phyloP scores from a whole-genome alignment of 2,797 vertebrate genomes.

The Salmo trutta region DNA sequence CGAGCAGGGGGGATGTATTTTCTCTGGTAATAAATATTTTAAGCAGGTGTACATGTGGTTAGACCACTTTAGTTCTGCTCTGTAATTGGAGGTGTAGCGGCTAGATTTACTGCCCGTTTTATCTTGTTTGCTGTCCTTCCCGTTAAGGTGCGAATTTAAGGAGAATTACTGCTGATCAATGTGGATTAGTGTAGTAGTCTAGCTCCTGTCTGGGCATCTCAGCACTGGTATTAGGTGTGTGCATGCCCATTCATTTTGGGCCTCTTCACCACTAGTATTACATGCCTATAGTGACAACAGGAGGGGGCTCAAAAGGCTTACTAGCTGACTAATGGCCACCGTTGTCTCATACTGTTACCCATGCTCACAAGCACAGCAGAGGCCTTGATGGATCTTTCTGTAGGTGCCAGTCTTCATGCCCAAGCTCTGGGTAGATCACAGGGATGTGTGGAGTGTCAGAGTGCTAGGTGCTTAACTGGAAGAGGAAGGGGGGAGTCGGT shows the following conservation, averaged over 20 bases:
- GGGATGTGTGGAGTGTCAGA: slow-evolving; percentile 7
- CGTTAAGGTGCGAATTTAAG: slow-evolving; percentile 46
- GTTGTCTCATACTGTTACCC: slow-evolving; percentile 36
- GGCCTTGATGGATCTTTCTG: slow-evolving; percentile 48
- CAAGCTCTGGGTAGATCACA: slow-evolving; percentile 48
- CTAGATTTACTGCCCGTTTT: slow-evolving; percentile 46
- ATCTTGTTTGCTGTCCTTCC: slow-evolving; percentile 49
- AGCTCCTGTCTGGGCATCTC: slow-evolving; percentile 10
- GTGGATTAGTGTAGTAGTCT: slow-evolving; percentile 55
- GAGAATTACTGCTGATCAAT: slow-evolving; percentile 41
- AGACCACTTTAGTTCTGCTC: slow-evolving; percentile 31
- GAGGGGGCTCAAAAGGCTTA: slow-evolving; percentile 17
- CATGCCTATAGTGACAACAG: slow-evolving; percentile 44
- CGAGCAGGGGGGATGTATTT: slow-evolving; percentile 26
- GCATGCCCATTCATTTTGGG: not conserved
- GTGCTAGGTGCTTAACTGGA: slow-evolving; percentile 3
- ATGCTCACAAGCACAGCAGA: slow-evolving; percentile 2
- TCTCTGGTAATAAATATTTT: slow-evolving; percentile 49
- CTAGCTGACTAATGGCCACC: slow-evolving; percentile 52
- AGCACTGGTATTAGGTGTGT: not conserved
- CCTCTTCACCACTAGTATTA: not conserved
- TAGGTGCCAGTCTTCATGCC: slow-evolving; percentile 50
- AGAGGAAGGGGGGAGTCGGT: slow-evolving; percentile 26
- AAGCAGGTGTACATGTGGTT: slow-evolving; percentile 28
- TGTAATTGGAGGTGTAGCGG: slow-evolving; percentile 56